Evolutionary conservation across 2,888 invertebrate species (phyloP).

Genomic region (Macrosoma leucophasiata): DNA sequence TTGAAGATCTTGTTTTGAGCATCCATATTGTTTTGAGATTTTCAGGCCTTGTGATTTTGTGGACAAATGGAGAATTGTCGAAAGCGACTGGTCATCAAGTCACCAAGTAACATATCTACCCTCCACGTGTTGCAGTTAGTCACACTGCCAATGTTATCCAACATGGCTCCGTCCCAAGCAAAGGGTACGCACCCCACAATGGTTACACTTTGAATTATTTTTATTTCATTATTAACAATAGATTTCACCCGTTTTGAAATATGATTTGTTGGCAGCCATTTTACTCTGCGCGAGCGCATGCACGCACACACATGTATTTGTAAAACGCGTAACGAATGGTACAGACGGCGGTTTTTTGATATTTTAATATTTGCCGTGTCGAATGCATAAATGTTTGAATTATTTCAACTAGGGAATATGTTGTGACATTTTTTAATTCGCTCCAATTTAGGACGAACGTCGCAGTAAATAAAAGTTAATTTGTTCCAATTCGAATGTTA

Average conservation of each 20-base stretch:
- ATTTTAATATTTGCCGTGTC: slow-evolving; percentile 32
- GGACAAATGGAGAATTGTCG: no score
- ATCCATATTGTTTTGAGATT: no score
- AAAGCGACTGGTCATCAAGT: no score
- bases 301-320: slow-evolving; percentile 32
- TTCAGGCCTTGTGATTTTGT: no score
- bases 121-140: slow-evolving; percentile 35
- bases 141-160: slow-evolving; percentile 62
- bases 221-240: slow-evolving; percentile 72
- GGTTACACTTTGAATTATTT: slow-evolving; percentile 62
- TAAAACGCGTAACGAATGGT: slow-evolving; percentile 51
- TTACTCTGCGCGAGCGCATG: slow-evolving; percentile 45
- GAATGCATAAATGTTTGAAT: slow-evolving; percentile 35
- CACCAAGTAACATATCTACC: no score
- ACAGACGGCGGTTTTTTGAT: slow-evolving; percentile 24
- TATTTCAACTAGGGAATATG: slow-evolving; percentile 34
- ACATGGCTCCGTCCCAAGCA: slow-evolving; percentile 48
- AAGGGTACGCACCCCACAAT: slow-evolving; percentile 41
- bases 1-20: no score
- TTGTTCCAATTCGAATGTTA: no score
- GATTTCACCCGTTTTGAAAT: slow-evolving; percentile 72
- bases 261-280: slow-evolving; percentile 72
- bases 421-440: slow-evolving; percentile 50
- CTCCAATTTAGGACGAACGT: slow-evolving; percentile 30
- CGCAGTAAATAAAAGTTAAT: not conserved